A percentile compares a stretch with the other conserved stretches of the same genome.
These are phyloP conservation scores for Lipophrys pholis DNA, from an alignment of 2,113 vertebrate species.

Conservation along the genomic window DNA sequence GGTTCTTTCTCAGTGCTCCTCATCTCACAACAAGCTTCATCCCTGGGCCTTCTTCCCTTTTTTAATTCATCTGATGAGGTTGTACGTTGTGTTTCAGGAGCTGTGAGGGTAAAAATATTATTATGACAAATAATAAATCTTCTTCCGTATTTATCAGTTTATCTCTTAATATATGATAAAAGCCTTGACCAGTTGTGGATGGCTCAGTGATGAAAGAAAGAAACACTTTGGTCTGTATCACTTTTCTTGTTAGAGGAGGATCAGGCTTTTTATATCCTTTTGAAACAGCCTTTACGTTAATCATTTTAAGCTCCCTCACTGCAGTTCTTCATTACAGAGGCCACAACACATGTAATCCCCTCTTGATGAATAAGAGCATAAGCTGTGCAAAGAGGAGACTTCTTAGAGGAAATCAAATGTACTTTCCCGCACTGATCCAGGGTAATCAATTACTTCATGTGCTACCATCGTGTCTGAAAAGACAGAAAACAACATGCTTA, in stretches of 20 bases:
- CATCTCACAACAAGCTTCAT: too few species aligned
- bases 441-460: conserved; percentile 47
- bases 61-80: too few species aligned
- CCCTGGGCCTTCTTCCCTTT: too few species aligned
- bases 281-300: conserved; percentile 66
- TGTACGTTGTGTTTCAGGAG: too few species aligned
- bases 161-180: too few species aligned
- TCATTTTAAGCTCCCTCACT: conserved; percentile 62
- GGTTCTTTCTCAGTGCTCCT: too few species aligned
- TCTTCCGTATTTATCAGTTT: too few species aligned
- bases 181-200: conserved; percentile 8
- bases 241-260: conserved; percentile 48
- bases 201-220: conserved; percentile 29
- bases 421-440: conserved; percentile 38
- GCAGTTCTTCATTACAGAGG: conserved; percentile 73
- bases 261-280: conserved; percentile 53
- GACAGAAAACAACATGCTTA: conserved; percentile 8
- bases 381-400: conserved; percentile 39
- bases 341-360: conserved; percentile 72
- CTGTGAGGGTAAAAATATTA: too few species aligned
- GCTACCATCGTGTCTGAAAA: conserved; percentile 13
- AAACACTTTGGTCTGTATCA: conserved; percentile 37
- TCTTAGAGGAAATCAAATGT: conserved; percentile 46
- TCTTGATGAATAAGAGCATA: conserved; percentile 73
- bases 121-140: too few species aligned